A percentile compares a stretch with the other conserved stretches of the same genome.
Conservation (phyloP, 1,140 invertebrate species). For the Campoletis sonorensis region DNA sequence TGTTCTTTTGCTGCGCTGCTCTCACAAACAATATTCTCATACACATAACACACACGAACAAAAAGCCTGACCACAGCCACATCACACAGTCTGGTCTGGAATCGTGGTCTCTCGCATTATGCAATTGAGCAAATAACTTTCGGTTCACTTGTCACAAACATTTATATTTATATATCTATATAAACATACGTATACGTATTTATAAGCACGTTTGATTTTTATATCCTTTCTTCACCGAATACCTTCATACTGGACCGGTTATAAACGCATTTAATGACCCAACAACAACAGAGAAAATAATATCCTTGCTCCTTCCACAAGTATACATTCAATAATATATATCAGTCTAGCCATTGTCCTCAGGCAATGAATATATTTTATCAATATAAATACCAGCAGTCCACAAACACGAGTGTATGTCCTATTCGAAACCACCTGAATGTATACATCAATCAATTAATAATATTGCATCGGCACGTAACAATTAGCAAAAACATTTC, state of each 20-base stretch:
- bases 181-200: not conserved
- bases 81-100: not conserved
- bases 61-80: conserved; percentile 26
- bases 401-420: not conserved
- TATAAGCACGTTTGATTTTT: not conserved
- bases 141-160: conserved; percentile 34
- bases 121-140: conserved; percentile 40
- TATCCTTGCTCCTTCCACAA: conserved; percentile 8
- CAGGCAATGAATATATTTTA: conserved; percentile 7
- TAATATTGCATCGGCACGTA: conserved; percentile 26
- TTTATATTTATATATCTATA: too few relatives aligned
- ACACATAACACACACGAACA: conserved; percentile 1
- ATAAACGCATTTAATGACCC: conserved; percentile 24
- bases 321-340: conserved; percentile 4
- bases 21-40: not conserved
- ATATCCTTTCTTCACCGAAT: conserved; percentile 15
- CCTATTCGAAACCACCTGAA: not conserved
- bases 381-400: not conserved
- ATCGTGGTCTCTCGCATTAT: conserved; percentile 25
- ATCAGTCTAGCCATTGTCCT: conserved; percentile 28
- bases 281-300: conserved; percentile 9
- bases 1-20: conserved; percentile 11
- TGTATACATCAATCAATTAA: conserved; percentile 38
- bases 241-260: conserved; percentile 5
- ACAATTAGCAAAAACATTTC: conserved; percentile 24